Evolutionary conservation across 35 echinoderm and acorn worm species (phyloP).

Genomic region (Heliocidaris erythrogramma): DNA sequence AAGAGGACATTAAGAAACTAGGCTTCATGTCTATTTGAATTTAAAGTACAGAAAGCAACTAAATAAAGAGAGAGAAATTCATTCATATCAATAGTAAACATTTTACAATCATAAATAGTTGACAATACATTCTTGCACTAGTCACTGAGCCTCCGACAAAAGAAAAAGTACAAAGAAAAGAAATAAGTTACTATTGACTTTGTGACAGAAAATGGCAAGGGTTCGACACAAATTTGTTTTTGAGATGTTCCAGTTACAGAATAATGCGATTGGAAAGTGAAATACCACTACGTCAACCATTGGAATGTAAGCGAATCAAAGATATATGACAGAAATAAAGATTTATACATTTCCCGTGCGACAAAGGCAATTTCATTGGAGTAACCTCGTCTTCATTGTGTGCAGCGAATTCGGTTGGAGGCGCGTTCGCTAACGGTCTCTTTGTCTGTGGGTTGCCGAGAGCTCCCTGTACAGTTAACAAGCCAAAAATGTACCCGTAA

Average conservation of each 20-base stretch:
- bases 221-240: background rate
- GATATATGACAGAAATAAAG: conserved; percentile 4
- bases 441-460: background rate
- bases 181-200: background rate
- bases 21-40: background rate
- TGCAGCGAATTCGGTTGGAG: background rate
- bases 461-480: background rate
- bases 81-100: background rate
- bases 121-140: background rate
- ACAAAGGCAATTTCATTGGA: conserved; percentile 38
- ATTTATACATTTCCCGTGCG: background rate
- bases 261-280: background rate
- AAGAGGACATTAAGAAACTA: background rate
- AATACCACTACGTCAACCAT: background rate
- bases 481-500: conserved; percentile 29
- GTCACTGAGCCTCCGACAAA: background rate
- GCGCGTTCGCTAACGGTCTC: conserved; percentile 3
- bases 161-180: background rate
- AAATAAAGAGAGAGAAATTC: background rate
- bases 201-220: background rate
- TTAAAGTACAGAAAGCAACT: background rate
- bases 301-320: background rate
- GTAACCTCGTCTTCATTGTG: background rate
- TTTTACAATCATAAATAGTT: background rate
- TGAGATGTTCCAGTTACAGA: background rate